Conservation (phyloP, 2,797 vertebrate genomes). For the Falco concolor region DNA sequence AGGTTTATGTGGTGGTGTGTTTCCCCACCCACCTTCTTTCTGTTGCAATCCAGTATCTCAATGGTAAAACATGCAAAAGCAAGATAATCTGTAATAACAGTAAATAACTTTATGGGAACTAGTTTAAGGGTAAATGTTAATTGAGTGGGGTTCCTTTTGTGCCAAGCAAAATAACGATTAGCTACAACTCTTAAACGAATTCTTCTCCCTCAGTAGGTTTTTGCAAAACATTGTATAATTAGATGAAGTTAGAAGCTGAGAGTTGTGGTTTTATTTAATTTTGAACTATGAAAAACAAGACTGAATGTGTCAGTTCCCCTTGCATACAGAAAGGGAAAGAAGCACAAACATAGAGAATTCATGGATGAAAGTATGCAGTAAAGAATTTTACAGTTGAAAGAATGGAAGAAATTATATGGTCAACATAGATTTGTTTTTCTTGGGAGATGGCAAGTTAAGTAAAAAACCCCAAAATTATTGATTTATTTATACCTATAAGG, state of each 20-base stretch:
- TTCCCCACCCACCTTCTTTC: background rate
- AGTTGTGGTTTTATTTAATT: background rate
- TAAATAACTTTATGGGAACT: background rate
- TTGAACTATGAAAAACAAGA: background rate
- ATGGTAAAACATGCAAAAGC: background rate
- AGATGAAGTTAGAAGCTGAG: background rate
- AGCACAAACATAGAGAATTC: background rate
- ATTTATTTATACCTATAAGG: background rate
- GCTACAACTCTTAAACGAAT: background rate
- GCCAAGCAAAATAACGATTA: background rate
- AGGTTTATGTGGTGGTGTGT: background rate
- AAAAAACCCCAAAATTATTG: background rate
- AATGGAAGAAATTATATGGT: background rate
- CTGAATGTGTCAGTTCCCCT: background rate
- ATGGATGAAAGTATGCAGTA: background rate
- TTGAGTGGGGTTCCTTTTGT: background rate
- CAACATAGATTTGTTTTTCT: background rate
- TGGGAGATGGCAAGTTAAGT: background rate
- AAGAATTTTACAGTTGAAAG: background rate
- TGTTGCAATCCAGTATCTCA: background rate
- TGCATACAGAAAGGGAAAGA: background rate
- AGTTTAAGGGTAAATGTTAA: background rate
- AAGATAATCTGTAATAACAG: background rate
- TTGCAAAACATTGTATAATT: background rate
- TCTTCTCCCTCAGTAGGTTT: background rate